phyloP scores from a whole-genome alignment of 2,113 vertebrate genomes.

The Stomatorhinus ivindoensis region DNA sequence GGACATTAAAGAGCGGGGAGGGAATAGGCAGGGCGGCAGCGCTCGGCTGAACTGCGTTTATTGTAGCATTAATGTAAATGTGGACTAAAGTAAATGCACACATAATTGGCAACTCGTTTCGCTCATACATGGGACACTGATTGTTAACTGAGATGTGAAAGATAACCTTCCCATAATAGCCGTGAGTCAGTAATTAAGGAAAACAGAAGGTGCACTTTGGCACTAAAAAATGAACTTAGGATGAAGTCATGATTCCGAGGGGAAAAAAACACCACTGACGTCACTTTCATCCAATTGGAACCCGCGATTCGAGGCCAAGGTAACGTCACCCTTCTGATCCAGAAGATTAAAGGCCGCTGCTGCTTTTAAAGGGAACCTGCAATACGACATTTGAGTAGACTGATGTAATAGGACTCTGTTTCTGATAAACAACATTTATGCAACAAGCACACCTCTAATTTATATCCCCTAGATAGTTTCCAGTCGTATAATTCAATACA shows the following conservation, averaged over 20 bases:
- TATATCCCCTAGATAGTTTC: not conserved
- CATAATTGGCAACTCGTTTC: not conserved
- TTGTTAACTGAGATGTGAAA: constrained; percentile 23
- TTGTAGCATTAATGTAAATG: not conserved
- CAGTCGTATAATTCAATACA: not conserved
- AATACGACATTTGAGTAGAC: not conserved
- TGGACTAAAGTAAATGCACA: not conserved
- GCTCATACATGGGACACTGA: not conserved
- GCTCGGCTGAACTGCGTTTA: constrained; percentile 9
- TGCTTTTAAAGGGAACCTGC: constrained; percentile 47
- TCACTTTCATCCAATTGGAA: constrained; percentile 83
- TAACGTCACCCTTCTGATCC: constrained; percentile 71
- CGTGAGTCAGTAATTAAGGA: constrained; percentile 35
- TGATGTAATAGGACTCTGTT: not conserved
- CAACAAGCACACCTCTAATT: not conserved
- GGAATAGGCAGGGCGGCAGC: not conserved
- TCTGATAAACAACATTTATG: not conserved
- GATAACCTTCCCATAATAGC: constrained; percentile 33
- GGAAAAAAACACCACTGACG: constrained; percentile 62
- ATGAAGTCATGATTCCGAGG: constrained; percentile 77
- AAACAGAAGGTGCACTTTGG: constrained; percentile 62
- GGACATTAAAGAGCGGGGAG: constrained; percentile 7
- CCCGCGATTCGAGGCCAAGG: constrained; percentile 52
- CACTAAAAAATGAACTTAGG: constrained; percentile 69
- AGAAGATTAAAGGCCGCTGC: constrained; percentile 52